Conservation (phyloP, 2,797 vertebrate species). For the Oreochromis grahami region DNA sequence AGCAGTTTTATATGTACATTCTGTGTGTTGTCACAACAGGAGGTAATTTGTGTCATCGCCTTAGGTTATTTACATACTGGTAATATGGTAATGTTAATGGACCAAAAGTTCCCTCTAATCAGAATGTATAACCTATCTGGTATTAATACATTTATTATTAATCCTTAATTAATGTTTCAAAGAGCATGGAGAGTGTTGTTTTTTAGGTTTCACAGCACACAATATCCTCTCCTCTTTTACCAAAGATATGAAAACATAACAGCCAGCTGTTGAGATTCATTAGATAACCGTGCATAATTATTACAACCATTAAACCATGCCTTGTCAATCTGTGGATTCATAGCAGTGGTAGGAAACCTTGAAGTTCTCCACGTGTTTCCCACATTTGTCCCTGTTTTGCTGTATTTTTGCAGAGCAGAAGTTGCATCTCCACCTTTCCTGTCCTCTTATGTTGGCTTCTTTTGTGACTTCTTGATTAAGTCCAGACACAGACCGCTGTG, state of each 20-base stretch:
- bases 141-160: background rate
- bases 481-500: accelerated
- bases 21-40: background rate
- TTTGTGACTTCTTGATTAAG: background rate
- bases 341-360: background rate
- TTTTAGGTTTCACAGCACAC: background rate
- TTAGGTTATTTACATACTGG: background rate
- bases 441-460: background rate
- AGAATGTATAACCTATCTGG: background rate
- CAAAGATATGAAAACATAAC: background rate
- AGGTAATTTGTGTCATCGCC: accelerated
- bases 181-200: accelerated
- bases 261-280: background rate
- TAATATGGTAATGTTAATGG: accelerated
- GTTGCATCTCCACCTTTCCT: background rate
- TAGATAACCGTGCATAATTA: accelerated
- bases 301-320: background rate
- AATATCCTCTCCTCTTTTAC: background rate
- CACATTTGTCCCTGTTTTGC: background rate
- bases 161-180: background rate
- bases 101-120: background rate
- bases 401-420: background rate
- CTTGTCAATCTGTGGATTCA: background rate
- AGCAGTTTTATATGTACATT: background rate
- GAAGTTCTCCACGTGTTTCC: background rate